phyloP scores from a whole-genome alignment of 2,113 vertebrate genomes.

The Hydrochoerus hydrochaeris region DNA sequence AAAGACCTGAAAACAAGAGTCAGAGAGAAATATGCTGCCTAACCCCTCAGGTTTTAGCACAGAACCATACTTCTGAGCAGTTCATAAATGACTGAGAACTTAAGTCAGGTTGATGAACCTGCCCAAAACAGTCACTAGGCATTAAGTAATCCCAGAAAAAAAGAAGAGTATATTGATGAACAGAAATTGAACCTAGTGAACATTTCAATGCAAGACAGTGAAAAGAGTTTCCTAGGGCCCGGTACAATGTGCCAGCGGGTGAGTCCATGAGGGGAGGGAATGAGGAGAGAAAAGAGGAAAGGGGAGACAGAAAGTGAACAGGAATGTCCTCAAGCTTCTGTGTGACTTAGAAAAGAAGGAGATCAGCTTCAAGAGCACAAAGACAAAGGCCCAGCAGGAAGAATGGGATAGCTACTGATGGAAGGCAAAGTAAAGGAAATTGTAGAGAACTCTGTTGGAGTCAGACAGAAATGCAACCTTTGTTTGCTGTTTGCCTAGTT shows the following conservation, averaged over 20 bases:
- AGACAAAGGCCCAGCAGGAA: not conserved
- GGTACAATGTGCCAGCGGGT: not conserved
- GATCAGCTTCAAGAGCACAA: not conserved
- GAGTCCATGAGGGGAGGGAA: not conserved
- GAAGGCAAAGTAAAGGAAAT: not conserved
- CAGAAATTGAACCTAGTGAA: not conserved
- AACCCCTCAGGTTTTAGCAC: not conserved
- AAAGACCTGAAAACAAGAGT: constrained; percentile 21
- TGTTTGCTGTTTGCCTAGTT: not conserved
- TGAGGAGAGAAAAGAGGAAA: not conserved
- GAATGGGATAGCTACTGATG: not conserved
- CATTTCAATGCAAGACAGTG: not conserved
- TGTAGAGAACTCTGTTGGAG: not conserved
- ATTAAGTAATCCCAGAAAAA: not conserved
- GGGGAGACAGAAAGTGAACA: not conserved
- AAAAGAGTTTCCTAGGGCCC: not conserved
- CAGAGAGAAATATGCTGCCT: not conserved
- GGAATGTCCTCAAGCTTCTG: not conserved
- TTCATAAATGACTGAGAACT: not conserved
- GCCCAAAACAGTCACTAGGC: not conserved
- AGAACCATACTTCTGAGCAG: not conserved
- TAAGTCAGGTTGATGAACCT: not conserved
- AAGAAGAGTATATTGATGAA: not conserved
- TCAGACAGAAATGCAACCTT: not conserved
- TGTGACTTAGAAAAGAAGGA: not conserved